Base-by-base conservation (phyloP, 1,140 invertebrate genomes). In the Danaus melanippus region DNA sequence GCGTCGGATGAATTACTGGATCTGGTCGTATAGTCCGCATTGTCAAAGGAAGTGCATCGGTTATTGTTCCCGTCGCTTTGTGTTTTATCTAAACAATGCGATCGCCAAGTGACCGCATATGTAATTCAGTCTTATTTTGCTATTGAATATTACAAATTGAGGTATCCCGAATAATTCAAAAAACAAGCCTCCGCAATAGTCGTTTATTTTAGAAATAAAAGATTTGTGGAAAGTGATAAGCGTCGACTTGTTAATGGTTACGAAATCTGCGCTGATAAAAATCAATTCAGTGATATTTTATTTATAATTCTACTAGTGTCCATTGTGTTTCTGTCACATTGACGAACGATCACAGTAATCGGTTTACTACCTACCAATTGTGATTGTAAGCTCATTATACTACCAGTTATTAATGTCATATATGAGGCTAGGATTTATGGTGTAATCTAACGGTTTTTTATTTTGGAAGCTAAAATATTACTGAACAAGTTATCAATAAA, bases 341-440 rank as follows among this genome's bases (percentile, higher is more conserved):
- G 71, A 81, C 75, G 68, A 74, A 50, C 66, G 72, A 77, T 80
- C 79, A 75, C 56, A 60, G 61, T 82, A 84, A 84, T 82, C 79
- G 74, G 71, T 79, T 84, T 84, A 82, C 71, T 75, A 71, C 74
- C 72, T 75, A 70, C 62, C 69, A 63, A 80, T 79, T 81, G 76
- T 79, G 75, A 80, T 79, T 79, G 64, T 79, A 81, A 79, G 60
- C 62, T 54, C 64, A 72, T 74, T 82, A 76, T 79, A 78, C 71
- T 76, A 78, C 76, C 63, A 72, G 77, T 71, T 80, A 82, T 84
- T 82, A 84, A 75, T 73, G 74, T 76, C 71, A 51, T 44, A 32
- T 32, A 49, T 55, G 62, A 72, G 62, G 64, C 56, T 56, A 59
- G 64, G 48, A 64, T 56, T 50, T 48, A 42, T 50, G 42, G 46